These are phyloP conservation scores for Neoitamus cyanurus DNA, from an alignment of 2,888 invertebrate genomes.

Conservation along the genomic window DNA sequence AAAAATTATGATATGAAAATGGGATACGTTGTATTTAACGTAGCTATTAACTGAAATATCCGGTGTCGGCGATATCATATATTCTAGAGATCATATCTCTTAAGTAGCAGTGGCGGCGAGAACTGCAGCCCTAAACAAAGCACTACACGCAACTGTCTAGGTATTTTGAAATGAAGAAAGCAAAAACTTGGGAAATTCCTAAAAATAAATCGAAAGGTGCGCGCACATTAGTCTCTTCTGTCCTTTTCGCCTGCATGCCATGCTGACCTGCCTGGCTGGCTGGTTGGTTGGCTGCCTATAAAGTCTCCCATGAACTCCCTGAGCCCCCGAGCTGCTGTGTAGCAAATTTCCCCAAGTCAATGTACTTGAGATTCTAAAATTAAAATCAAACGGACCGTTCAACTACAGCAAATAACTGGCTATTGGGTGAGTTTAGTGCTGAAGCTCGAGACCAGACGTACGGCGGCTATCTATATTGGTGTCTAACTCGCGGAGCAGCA, in stretches of 20 bases:
- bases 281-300: neutral
- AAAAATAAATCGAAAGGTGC: conserved; percentile 45
- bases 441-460: neutral
- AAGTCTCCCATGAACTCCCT: conserved; percentile 15
- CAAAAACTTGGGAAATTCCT: conserved; percentile 37
- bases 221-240: neutral
- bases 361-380: conserved; percentile 47
- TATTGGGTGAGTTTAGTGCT: conserved; percentile 28
- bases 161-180: conserved; percentile 26
- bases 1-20: neutral
- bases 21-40: neutral
- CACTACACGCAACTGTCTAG: conserved; percentile 17
- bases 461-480: neutral
- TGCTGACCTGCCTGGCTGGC: neutral
- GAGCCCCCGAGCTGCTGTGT: neutral
- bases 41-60: neutral
- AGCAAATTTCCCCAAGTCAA: conserved; percentile 34
- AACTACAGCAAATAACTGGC: conserved; percentile 37
- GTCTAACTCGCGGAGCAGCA: conserved; percentile 1
- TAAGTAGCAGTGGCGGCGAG: neutral
- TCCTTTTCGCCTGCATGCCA: neutral
- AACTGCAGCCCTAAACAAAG: conserved; percentile 4
- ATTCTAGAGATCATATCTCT: neutral
- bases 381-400: conserved; percentile 48
- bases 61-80: neutral